phyloP scores from a whole-genome alignment of 1,140 invertebrate genomes.

The Drosophila pallidifrons region DNA sequence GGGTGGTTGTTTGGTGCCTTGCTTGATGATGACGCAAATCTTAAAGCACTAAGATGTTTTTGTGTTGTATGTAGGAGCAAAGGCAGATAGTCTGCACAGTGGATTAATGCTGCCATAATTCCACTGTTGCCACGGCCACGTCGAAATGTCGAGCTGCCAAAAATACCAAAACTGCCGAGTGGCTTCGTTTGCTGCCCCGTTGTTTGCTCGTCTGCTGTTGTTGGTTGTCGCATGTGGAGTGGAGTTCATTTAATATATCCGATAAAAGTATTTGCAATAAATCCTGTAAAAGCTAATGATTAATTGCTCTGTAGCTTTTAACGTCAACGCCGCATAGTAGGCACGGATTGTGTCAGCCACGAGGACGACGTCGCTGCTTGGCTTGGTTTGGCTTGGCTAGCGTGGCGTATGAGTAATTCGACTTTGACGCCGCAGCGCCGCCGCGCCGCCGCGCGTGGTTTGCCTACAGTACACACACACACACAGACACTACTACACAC shows the following conservation, averaged over 20 bases:
- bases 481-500: conserved; percentile 25
- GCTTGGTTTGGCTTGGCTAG: conserved; percentile 39
- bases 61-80: conserved; percentile 31
- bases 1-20: neutral
- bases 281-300: conserved; percentile 84
- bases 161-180: conserved; percentile 18
- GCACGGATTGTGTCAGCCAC: conserved; percentile 78
- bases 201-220: neutral
- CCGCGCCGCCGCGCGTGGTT: conserved; percentile 74
- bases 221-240: conserved; percentile 54
- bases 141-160: neutral
- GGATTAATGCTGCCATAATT: conserved; percentile 83
- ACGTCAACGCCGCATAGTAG: conserved; percentile 79
- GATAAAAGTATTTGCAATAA: conserved; percentile 84
- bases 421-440: conserved; percentile 76
- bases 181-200: conserved; percentile 14
- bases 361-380: conserved; percentile 7
- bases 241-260: conserved; percentile 84
- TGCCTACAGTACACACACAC: conserved; percentile 64
- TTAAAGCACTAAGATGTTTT: conserved; percentile 70
- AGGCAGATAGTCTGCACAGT: conserved; percentile 71
- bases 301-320: conserved; percentile 83
- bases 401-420: conserved; percentile 80
- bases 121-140: conserved; percentile 50
- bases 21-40: conserved; percentile 72